Conservation (phyloP, 2,888 invertebrate genomes). For the Busseola fusca region DNA sequence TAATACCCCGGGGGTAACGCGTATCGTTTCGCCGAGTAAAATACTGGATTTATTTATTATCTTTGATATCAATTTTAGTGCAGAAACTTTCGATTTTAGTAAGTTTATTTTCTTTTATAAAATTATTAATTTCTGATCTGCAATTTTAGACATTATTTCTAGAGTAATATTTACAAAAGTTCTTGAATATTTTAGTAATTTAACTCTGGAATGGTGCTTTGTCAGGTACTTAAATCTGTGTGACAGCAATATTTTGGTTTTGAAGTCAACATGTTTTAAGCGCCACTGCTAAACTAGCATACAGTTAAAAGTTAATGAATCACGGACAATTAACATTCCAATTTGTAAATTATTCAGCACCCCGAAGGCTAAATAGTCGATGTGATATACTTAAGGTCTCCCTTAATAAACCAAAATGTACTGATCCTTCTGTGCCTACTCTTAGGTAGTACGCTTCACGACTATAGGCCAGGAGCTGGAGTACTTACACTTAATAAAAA, state of each 20-base stretch:
- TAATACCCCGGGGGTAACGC: neutral
- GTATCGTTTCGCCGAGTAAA: neutral
- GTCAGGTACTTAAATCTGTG: neutral
- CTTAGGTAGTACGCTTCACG: constrained; percentile 70
- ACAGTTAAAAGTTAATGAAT: constrained; percentile 45
- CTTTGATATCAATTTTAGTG: neutral
- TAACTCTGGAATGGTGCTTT: neutral
- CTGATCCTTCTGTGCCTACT: constrained; percentile 89
- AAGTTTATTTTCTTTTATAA: neutral
- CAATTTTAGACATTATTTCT: neutral
- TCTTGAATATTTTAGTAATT: neutral
- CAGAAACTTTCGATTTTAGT: neutral
- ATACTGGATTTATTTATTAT: neutral
- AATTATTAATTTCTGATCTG: too few species aligned
- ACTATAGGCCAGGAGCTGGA: constrained; percentile 63
- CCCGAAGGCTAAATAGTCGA: constrained; percentile 81
- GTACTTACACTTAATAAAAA: constrained; percentile 45
- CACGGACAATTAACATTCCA: constrained; percentile 78
- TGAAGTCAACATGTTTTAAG: neutral
- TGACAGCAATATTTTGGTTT: too few species aligned
- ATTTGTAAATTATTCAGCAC: constrained; percentile 57
- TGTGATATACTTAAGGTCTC: constrained; percentile 87
- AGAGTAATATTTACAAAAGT: neutral
- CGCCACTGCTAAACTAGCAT: neutral
- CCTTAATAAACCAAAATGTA: constrained; percentile 87